These are phyloP conservation scores for Osmoderma eremita DNA, from an alignment of 2,888 invertebrate species.

Conservation along the genomic window DNA sequence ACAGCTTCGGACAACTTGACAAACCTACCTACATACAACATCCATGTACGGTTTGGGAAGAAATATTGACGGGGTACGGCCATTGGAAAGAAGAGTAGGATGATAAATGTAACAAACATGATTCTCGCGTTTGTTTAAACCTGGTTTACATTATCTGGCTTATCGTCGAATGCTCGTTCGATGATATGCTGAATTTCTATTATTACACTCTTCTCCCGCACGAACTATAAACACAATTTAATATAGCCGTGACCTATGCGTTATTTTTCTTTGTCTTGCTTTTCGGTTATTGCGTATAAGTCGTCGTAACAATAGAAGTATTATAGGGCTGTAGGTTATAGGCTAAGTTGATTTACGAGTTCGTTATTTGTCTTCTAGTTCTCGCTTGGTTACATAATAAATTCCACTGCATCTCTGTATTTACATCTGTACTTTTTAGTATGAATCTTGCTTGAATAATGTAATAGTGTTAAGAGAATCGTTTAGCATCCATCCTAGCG, in stretches of 20 bases:
- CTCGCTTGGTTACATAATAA: constrained; percentile 5
- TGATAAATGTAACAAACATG: constrained; percentile 42
- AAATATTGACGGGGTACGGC: constrained; percentile 40
- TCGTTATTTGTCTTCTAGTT: constrained; percentile 30
- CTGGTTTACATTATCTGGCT: constrained; percentile 36
- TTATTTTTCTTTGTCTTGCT: constrained; percentile 11
- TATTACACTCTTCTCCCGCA: constrained; percentile 7
- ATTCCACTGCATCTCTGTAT: neutral
- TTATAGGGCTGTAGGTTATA: constrained; percentile 29
- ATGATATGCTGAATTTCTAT: constrained; percentile 42
- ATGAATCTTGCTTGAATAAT: too few relatives aligned
- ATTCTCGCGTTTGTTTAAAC: constrained; percentile 41
- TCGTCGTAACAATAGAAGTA: constrained; percentile 29
- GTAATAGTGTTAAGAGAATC: too few relatives aligned
- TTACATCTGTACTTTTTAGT: too few relatives aligned
- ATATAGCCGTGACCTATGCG: constrained; percentile 22
- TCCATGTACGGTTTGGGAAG: constrained; percentile 37
- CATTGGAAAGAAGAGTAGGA: constrained; percentile 28
- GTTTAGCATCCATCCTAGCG: too few relatives aligned
- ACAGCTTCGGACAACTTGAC: constrained; percentile 42
- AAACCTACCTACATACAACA: constrained; percentile 44
- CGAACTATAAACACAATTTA: constrained; percentile 16
- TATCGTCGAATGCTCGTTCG: constrained; percentile 33
- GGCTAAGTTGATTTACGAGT: constrained; percentile 34
- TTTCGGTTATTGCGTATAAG: constrained; percentile 20